Evolutionary conservation across 2,797 vertebrate species (phyloP), one percentile per base, ranked within the genome.

Genomic region (Acanthurus lineatus): DNA sequence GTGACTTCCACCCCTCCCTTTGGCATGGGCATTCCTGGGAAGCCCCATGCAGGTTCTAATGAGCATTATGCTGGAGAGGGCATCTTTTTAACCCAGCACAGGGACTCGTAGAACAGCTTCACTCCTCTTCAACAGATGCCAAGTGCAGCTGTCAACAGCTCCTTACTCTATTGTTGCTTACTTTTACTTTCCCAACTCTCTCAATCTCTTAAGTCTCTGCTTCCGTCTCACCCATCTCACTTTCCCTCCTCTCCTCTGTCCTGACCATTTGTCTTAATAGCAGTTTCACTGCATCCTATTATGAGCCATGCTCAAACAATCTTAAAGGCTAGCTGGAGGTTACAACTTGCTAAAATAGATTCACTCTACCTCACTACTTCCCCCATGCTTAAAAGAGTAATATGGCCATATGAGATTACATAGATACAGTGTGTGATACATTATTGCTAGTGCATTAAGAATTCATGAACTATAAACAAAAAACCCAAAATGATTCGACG

Each of bases 21-120:
- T 53, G 66, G 76, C 64, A 32, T 77, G 82, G 92, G 93, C 90
- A 82, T 96, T 95, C 95, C 85, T 91, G 94, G 95, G 94, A 97
- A 93, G 91, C 94, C 93, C 93, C 94, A 92, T 91, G 94, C 94
- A 93, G 95, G 94, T 94, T 95, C 96, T 97, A 97, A 97, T 96
- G 96, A 96, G 95, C 95, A 93, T 94, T 94, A 93, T 95, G 94
- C 94, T 95, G 95, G 95, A 96, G 95, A 96, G 95, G 95, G 96
- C 95, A 95, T 96, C 95, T 95, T 97, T 98, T 97, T 96, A 97
- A 95, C 95, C 96, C 96, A 96, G 95, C 89, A 93, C 94, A 88
- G 97, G 96, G 97, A 97, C 96, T 96, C 95, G 86, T 96, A 93
- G 95, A 96, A 93, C 94, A 95, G 95, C 93, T 81, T 95, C 93